Evolutionary conservation across 2,797 vertebrate species (phyloP).

Genomic region (Tarsius wallacei): DNA sequence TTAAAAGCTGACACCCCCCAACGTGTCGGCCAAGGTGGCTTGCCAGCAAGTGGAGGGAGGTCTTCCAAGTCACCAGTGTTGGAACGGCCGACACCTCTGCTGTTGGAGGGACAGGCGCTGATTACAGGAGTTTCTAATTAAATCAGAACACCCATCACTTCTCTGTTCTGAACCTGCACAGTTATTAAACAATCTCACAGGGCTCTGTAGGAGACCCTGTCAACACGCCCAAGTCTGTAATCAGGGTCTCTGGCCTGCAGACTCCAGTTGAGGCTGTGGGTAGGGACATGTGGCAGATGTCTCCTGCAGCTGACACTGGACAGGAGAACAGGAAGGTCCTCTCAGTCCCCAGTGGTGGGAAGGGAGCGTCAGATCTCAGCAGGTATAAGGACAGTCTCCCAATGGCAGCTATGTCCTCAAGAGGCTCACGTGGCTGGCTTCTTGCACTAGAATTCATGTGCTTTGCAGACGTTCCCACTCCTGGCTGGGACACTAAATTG

Average conservation of each 20-base stretch:
- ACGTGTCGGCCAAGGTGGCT: conserved; percentile 92
- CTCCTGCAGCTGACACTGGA: no score
- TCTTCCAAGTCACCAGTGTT: conserved; percentile 89
- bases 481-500: fast-evolving
- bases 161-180: conserved; percentile 62
- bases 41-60: conserved; percentile 93
- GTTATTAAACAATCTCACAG: conserved; percentile 58
- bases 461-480: fast-evolving
- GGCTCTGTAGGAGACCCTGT: not conserved
- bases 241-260: fast-evolving
- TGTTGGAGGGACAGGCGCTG: not conserved
- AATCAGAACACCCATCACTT: conserved; percentile 67
- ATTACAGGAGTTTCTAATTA: conserved; percentile 66
- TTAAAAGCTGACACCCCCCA: conserved; percentile 99
- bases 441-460: no score
- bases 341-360: fast-evolving
- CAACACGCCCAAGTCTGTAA: not conserved
- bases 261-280: not conserved
- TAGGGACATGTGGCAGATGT: fast-evolving
- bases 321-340: not conserved
- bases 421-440: no score
- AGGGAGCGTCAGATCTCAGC: no score
- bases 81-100: conserved; percentile 77
- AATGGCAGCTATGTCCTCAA: fast-evolving
- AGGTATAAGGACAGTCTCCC: not conserved